phyloP scores from a whole-genome alignment of 2,113 vertebrate species.

The Propithecus coquereli region DNA sequence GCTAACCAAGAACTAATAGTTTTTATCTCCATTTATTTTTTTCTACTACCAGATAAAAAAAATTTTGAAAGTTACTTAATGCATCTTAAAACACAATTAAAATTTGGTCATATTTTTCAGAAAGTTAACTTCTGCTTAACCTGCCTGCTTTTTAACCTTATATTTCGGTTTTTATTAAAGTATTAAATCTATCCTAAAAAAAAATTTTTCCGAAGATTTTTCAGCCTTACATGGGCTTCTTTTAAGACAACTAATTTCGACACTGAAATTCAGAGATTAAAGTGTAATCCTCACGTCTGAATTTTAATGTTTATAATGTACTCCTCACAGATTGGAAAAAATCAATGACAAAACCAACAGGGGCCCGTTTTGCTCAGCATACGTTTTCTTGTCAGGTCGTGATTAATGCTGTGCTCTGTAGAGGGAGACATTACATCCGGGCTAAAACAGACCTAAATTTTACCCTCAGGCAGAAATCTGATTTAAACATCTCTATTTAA shows the following conservation, averaged over 20 bases:
- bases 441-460: conserved; percentile 88
- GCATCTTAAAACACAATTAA: conserved; percentile 37
- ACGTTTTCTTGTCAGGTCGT: conserved; percentile 82
- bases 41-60: not conserved
- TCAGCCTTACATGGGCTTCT: conserved; percentile 78
- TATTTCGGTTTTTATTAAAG: conserved; percentile 46
- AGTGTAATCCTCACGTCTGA: conserved; percentile 73
- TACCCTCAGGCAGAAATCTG: conserved; percentile 88
- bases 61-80: not conserved
- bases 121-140: conserved; percentile 17
- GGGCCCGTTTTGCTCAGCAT: conserved; percentile 79
- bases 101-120: conserved; percentile 12
- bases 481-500: conserved; percentile 91
- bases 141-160: not conserved
- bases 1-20: not conserved
- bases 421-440: conserved; percentile 86
- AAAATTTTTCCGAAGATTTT: conserved; percentile 65
- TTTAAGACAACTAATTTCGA: conserved; percentile 77
- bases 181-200: not conserved
- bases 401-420: conserved; percentile 88
- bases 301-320: conserved; percentile 80
- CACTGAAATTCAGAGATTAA: conserved; percentile 68
- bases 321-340: conserved; percentile 78
- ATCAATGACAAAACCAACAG: conserved; percentile 78
- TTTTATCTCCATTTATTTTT: not conserved